Evolutionary conservation across 2,113 vertebrate species (phyloP).

Genomic region (Lamprologus callipterus): DNA sequence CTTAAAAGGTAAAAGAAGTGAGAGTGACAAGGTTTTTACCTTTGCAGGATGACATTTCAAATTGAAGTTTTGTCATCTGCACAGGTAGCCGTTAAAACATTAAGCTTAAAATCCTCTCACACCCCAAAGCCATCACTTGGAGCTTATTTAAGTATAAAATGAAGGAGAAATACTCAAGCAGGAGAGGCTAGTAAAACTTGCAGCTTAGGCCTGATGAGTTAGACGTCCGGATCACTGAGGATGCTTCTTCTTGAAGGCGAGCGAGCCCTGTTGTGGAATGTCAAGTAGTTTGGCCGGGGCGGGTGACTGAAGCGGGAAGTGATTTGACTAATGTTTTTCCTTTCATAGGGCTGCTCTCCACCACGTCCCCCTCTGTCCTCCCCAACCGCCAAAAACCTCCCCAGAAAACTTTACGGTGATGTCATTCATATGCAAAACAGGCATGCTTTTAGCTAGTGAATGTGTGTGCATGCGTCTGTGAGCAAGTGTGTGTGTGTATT

Average conservation of each 20-base stretch:
- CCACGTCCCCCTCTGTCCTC: slow-evolving; percentile 17
- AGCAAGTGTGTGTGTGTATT: slow-evolving; percentile 32
- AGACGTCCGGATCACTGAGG: slow-evolving; percentile 6
- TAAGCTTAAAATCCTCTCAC: not conserved
- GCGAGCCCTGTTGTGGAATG: slow-evolving; percentile 52
- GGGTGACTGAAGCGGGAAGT: slow-evolving; percentile 49
- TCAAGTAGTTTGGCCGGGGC: slow-evolving; percentile 45
- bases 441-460: slow-evolving; percentile 48
- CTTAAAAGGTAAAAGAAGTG: not conserved
- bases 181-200: slow-evolving; percentile 3
- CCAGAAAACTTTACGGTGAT: slow-evolving; percentile 59
- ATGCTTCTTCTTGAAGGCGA: slow-evolving; percentile 5
- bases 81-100: not conserved
- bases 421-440: slow-evolving; percentile 72
- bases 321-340: slow-evolving; percentile 62
- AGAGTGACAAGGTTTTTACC: not conserved
- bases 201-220: slow-evolving; percentile 1
- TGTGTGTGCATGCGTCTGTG: slow-evolving; percentile 36
- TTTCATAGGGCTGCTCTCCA: slow-evolving; percentile 21
- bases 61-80: not conserved
- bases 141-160: not conserved
- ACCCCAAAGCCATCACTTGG: not conserved
- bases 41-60: not conserved
- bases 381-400: slow-evolving; percentile 42
- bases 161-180: not conserved